Evolutionary conservation across 2,888 invertebrate species (phyloP), one percentile per base, ranked within the genome.

Genomic region (Altica lythri): DNA sequence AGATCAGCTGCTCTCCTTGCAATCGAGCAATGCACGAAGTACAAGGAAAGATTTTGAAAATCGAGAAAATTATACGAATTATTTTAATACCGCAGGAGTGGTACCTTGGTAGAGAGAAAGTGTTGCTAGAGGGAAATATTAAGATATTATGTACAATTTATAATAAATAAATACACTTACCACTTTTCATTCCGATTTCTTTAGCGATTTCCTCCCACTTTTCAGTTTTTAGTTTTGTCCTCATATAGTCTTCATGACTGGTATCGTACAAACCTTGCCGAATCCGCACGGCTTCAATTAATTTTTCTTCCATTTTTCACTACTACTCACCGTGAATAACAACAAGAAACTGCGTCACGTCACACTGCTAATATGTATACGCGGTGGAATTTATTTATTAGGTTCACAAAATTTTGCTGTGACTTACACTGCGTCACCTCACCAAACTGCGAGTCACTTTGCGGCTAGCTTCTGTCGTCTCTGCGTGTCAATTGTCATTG

Each of bases 161-260:
- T 8, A 25, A 25, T 25, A 32, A 32, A 37, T 37, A 12, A 37
- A 37, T 37, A 37, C n/a, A 37, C 37, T 37, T 14, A 37, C 37
- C 37, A 37, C 13, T 37, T 37, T 25, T 25, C 25, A 25, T 6
- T 25, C 25, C 25, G 25, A 25, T 25, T 25, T 25, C 25, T 25
- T 25, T 8, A 12, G 40, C 9, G 40, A 40, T 40, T 40, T 40
- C 19, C 40, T 40, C 12, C 19, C 40, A 40, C 12, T 10, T 40
- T 40, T 40, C 22, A 40, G 40, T 18, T 40, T 40, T 40, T 40
- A 40, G 22, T 40, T 40, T 40, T 22, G 40, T 40, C 19, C 40
- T 40, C 40, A 40, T 40, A 13, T 40, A 40, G 40, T 18, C 40
- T 19, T n/a, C 40, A 40, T 17, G 19, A 22, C 17, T 18, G 4